phyloP scores from a whole-genome alignment of 1,140 invertebrate species.

The Chelonus insularis region DNA sequence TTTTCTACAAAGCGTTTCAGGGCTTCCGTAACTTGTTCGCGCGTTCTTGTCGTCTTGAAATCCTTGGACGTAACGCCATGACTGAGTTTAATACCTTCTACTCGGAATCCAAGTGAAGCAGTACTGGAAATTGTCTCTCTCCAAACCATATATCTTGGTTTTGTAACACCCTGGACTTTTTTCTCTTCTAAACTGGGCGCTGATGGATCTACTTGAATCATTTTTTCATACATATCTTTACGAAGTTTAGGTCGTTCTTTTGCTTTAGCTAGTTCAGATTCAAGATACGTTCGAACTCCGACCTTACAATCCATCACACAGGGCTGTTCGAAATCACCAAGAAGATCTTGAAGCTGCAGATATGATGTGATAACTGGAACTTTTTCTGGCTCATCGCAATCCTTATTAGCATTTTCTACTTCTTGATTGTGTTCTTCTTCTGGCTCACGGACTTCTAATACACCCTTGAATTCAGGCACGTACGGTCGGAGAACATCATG shows the following conservation, averaged over 20 bases:
- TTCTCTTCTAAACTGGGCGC: slow-evolving; percentile 92
- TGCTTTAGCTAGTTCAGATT: slow-evolving; percentile 92
- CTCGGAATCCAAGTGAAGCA: slow-evolving; percentile 90
- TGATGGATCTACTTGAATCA: slow-evolving; percentile 90
- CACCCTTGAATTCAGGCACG: slow-evolving; percentile 88
- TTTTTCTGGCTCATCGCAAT: slow-evolving; percentile 29
- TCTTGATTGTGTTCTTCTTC: slow-evolving; percentile 37
- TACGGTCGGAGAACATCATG: slow-evolving; percentile 83
- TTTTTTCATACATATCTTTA: slow-evolving; percentile 96
- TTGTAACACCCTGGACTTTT: slow-evolving; percentile 85
- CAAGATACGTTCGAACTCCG: slow-evolving; percentile 90
- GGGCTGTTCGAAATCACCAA: slow-evolving; percentile 86
- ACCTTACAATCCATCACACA: slow-evolving; percentile 98
- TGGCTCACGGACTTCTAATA: slow-evolving; percentile 44
- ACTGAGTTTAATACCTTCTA: slow-evolving; percentile 90
- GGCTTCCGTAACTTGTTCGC: slow-evolving; percentile 73
- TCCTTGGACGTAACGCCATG: slow-evolving; percentile 90
- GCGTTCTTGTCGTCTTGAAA: slow-evolving; percentile 92
- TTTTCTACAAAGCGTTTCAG: slow-evolving; percentile 82
- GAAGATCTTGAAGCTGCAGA: slow-evolving; percentile 88
- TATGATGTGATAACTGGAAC: slow-evolving; percentile 60
- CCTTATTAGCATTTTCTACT: slow-evolving; percentile 27
- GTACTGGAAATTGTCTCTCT: slow-evolving; percentile 96
- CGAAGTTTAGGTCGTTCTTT: slow-evolving; percentile 86
- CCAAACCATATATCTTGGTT: slow-evolving; percentile 97